Base-by-base conservation (phyloP, 1,140 invertebrate species). In the Musca domestica region DNA sequence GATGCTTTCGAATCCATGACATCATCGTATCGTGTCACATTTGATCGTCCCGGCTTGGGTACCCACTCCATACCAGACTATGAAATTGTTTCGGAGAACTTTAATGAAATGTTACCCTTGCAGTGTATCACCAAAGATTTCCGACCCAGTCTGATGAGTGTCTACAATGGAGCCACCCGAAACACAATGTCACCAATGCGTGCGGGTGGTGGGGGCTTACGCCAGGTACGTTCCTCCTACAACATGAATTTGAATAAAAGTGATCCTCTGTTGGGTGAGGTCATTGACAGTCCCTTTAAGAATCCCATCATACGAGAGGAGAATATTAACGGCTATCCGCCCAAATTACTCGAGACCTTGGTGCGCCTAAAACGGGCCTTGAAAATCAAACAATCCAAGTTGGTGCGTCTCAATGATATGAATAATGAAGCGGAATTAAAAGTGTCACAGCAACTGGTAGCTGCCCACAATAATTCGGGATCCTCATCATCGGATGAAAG, bases 1-100 rank as follows among this genome's bases (percentile, higher is more conserved):
- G 96, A 98, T 84, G 98, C 96, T 46, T 91, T 98, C n/a, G 95
- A 98, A 80, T 96, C 95, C 2, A 92, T 95, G 4, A 95, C 96
- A 78, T 96, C 96, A 77, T 95, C 94, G n/a, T 99, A 99, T 80
- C 87, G 98, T 74, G 95, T 99, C 67, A 95, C 94, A 1, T 99
- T 99, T 85, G 96, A 99, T 81, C 86, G 95, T 68, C 88, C 89
- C 49, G 95, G 95, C 14, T 84, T 99, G 27, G 96, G 96, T 5
- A 98, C 96, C 12, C 95, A 97, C 82, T 97, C 96, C 66, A 93
- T 99, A 66, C 95, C 95, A 17, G 96, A 98, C 85, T 97, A 91
- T 85, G 96, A 98, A 89, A 95, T 98, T 70, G 83, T 97, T 81
- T 95, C 94, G 19, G 95, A 95, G 83, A 95, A 97, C 73, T 88